These are phyloP conservation scores for Amiota minor DNA, from an alignment of 2,888 invertebrate species.

Conservation along the genomic window DNA sequence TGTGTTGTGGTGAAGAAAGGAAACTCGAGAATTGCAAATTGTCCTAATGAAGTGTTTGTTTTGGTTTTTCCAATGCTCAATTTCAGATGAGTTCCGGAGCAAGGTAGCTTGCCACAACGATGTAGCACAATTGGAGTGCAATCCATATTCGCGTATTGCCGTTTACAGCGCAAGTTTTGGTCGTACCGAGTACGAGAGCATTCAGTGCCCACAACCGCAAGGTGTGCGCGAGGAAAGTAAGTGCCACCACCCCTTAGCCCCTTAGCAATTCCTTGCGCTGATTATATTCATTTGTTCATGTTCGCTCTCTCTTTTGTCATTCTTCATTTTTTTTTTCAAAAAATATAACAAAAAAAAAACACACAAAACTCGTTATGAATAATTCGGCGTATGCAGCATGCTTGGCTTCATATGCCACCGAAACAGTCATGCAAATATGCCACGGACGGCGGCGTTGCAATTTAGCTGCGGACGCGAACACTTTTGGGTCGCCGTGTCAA, in stretches of 20 bases:
- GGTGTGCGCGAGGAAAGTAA: conserved; percentile 92
- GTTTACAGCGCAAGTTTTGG: conserved; percentile 95
- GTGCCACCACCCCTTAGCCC: conserved; percentile 70
- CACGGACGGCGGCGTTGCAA: conserved; percentile 89
- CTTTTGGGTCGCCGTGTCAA: conserved; percentile 88
- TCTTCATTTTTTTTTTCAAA: neutral
- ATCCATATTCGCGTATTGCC: conserved; percentile 89
- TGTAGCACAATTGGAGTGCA: conserved; percentile 89
- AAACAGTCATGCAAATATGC: conserved; percentile 90
- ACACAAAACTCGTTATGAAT: neutral
- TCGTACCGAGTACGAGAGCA: conserved; percentile 90
- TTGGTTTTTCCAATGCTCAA: conserved; percentile 2
- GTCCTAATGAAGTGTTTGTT: conserved; percentile 22
- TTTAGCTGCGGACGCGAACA: conserved; percentile 86
- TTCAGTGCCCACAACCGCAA: conserved; percentile 89
- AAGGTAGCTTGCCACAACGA: conserved; percentile 95
- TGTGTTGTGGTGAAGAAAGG: neutral
- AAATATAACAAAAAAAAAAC: neutral
- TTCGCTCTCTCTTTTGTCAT: neutral
- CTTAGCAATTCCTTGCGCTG: neutral
- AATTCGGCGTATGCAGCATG: conserved; percentile 79
- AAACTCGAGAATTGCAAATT: neutral
- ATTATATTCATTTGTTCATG: conserved; percentile 7
- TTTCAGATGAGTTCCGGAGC: conserved; percentile 93
- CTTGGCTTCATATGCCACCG: conserved; percentile 89